Evolutionary conservation across 2,888 invertebrate genomes (phyloP), one percentile per base, ranked within the genome.

Genomic region (Drosophila fulvimacula): DNA sequence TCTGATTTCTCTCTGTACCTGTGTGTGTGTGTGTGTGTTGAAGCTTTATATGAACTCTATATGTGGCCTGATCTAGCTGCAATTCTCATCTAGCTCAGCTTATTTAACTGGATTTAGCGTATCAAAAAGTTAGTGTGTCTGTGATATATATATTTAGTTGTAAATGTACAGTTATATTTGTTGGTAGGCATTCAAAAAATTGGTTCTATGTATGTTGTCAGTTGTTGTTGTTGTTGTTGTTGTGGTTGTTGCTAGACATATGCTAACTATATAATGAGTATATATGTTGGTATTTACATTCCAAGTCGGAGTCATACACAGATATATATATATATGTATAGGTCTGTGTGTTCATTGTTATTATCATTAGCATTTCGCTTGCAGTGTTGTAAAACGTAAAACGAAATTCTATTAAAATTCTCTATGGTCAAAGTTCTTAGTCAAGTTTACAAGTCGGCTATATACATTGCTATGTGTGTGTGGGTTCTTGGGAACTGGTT

Each of bases 161-260:
- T 52, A 79, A 72, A 83, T 83, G 71, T 81, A 81, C 83, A 81
- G 55, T 73, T 78, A 78, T 78, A 78, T 77, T 81, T 75, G 56
- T 62, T 19, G 69, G 36, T 59, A 60, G 56, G 66, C 77, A 60
- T 67, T 77, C 71, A 88, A 88, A 88, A 88, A 88, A 75, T 83
- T 89, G 90, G 90, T 90, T 89, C 88, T 84, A 81, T 90, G 63
- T 67, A 81, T 90, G 65, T 61, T 82, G 15, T 78, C 65, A 68
- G 58, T 61, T 48, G 63, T 63, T 57, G 24, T 48, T 53, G 51
- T 52, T 55, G 17, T 61, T 66, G 34, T 42, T 48, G 36, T 39
- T 63, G 21, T 69, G 38, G 53, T 10, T 57, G 53, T 51, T 58
- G 17, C 53, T 66, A 66, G 57, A 65, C 51, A 52, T 48, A 58